Conservation (phyloP, 2,888 invertebrate species). For the Drosophila mulleri region DNA sequence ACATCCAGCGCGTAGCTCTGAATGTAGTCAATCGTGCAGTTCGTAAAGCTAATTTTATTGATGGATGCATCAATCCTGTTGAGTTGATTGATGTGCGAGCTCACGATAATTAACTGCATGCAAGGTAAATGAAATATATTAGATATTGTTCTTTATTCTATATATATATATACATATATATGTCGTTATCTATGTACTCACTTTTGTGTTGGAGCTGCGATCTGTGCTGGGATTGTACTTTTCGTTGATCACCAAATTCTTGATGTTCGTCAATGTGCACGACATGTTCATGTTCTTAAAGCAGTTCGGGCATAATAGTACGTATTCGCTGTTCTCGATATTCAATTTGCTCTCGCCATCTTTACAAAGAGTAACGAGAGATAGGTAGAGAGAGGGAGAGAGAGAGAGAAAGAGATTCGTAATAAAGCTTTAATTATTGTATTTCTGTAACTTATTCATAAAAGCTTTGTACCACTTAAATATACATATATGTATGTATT, state of each 20-base stretch:
- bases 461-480: not conserved
- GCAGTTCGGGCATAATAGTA: constrained; percentile 77
- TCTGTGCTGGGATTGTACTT: constrained; percentile 77
- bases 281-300: constrained; percentile 81
- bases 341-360: constrained; percentile 81
- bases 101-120: constrained; percentile 78
- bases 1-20: constrained; percentile 83
- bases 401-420: not conserved
- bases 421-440: not conserved
- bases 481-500: not conserved
- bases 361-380: constrained; percentile 17
- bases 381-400: not conserved
- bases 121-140: not conserved
- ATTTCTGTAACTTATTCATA: not conserved
- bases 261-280: constrained; percentile 76
- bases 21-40: constrained; percentile 81
- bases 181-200: constrained; percentile 49
- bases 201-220: constrained; percentile 72
- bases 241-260: constrained; percentile 75
- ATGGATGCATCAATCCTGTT: constrained; percentile 82
- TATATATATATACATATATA: not conserved
- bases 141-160: not conserved
- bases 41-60: constrained; percentile 79
- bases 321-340: constrained; percentile 73
- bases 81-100: constrained; percentile 76